Base-by-base conservation (phyloP, 2,888 invertebrate species). In the Drosophila heteroneura region DNA sequence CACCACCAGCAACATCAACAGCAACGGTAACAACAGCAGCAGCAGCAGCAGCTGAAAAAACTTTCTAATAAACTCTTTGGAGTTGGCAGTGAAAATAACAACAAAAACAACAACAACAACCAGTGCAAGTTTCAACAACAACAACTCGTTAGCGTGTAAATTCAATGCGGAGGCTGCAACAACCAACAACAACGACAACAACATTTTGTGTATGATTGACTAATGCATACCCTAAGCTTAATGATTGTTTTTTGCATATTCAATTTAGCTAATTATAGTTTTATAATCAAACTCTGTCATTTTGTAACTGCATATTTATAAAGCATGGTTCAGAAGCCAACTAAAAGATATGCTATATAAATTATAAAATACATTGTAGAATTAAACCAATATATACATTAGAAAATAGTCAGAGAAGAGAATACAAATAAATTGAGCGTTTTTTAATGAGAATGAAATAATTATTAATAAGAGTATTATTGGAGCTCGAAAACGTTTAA, bases 61-160 rank as follows among this genome's bases (percentile, higher is more conserved):
- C 70, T 83, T 85, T 87, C 87, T 85, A 85, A 85, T 87, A 87
- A 85, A 83, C 87, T 83, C 83, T 66, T 47, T 75, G 74, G 72
- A 85, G 85, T 79, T 85, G 61, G 81, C 72, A 75, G 58, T 64
- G 49, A 51, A 63, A 56, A 51, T 53, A 63, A 71, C 56, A 66
- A 59, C 59, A 75, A 58, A 33, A 70, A 65, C 59, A 69, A 60
- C 41, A 75, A 57, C 47, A 75, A 41, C 74, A 59, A 26, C 10
- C 32, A 32, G n/a, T 54, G 54, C 30, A 32, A 67, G 53, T 65
- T 58, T 30, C 41, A 57, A 35, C 64, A 69, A 62, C 63, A 74
- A 66, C 65, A 70, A 72, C 52, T 77, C 73, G 79, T 72, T 80
- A 58, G 74, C 59, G 60, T 51, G 81, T 65, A 85, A 85, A 83